Percentiles rank a stretch among this genome's conserved stretches.
phyloP scores from a whole-genome alignment of 2,888 invertebrate species.

The Branchellion lobata region DNA sequence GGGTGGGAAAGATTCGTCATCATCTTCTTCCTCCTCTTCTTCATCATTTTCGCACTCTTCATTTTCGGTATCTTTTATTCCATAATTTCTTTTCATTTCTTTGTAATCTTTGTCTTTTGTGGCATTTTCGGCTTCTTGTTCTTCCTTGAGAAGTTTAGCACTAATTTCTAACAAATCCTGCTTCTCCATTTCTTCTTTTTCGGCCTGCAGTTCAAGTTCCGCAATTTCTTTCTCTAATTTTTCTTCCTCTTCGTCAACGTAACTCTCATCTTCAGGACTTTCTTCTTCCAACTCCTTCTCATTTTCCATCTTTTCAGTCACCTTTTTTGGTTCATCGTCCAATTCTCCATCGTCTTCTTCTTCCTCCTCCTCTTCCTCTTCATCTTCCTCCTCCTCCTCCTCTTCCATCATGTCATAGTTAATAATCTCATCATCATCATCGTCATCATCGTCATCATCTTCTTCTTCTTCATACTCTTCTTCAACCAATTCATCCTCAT shows the following conservation, averaged over 20 bases:
- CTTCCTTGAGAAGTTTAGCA: conserved; percentile 3
- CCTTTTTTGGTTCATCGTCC: background rate
- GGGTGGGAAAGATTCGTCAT: conserved; percentile 4
- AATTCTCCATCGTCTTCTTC: background rate
- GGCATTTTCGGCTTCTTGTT: background rate
- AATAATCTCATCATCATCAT: background rate
- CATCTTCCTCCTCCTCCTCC: background rate
- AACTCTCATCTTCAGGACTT: background rate
- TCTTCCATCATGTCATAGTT: conserved; percentile 15
- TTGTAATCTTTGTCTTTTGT: background rate
- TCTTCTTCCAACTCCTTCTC: background rate
- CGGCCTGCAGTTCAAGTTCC: background rate
- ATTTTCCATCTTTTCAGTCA: background rate
- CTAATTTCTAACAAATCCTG: conserved; percentile 3
- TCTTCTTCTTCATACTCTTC: background rate
- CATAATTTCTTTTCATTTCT: background rate
- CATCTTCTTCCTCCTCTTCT: background rate
- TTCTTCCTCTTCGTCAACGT: background rate
- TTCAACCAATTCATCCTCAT: background rate
- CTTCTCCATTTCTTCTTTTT: conserved; percentile 5
- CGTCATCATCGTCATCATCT: conserved; percentile 15
- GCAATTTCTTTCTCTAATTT: conserved; percentile 3
- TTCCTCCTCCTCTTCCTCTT: background rate
- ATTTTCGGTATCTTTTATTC: background rate
- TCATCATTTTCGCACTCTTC: background rate